phyloP scores from a whole-genome alignment of 2,888 invertebrate genomes.

The Mesorhabditis belari region DNA sequence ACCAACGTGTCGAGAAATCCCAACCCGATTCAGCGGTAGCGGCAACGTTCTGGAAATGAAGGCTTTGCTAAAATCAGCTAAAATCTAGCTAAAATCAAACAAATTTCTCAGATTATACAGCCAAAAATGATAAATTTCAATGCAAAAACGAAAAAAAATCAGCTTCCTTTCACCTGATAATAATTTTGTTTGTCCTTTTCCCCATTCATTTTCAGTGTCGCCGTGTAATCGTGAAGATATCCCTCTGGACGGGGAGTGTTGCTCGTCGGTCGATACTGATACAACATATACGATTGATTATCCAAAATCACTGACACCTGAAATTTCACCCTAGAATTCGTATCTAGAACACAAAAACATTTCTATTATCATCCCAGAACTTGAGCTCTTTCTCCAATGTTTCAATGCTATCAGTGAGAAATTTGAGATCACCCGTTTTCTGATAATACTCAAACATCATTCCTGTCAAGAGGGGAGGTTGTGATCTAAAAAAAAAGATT shows the following conservation, averaged over 20 bases:
- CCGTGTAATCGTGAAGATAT: conserved; percentile 60
- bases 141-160: not conserved
- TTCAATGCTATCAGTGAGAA: conserved; percentile 57
- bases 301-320: conserved; percentile 54
- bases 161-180: conserved; percentile 25
- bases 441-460: conserved; percentile 76
- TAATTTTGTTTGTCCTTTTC: conserved; percentile 14
- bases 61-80: not conserved
- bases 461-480: conserved; percentile 58
- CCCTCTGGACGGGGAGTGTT: conserved; percentile 70
- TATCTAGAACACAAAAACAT: conserved; percentile 6
- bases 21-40: conserved; percentile 78
- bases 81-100: not conserved
- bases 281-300: conserved; percentile 62
- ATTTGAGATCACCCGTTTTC: conserved; percentile 66
- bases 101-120: too few relatives aligned
- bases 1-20: conserved; percentile 92
- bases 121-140: not conserved
- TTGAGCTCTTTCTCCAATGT: conserved; percentile 52
- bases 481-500: conserved; percentile 21
- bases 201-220: conserved; percentile 11
- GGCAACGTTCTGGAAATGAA: conserved; percentile 22
- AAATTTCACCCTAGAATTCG: conserved; percentile 7
- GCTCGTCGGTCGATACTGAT: conserved; percentile 61
- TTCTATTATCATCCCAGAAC: conserved; percentile 37